These are phyloP conservation scores for Stramonita haemastoma DNA, from an alignment of 2,888 invertebrate species.

Conservation along the genomic window DNA sequence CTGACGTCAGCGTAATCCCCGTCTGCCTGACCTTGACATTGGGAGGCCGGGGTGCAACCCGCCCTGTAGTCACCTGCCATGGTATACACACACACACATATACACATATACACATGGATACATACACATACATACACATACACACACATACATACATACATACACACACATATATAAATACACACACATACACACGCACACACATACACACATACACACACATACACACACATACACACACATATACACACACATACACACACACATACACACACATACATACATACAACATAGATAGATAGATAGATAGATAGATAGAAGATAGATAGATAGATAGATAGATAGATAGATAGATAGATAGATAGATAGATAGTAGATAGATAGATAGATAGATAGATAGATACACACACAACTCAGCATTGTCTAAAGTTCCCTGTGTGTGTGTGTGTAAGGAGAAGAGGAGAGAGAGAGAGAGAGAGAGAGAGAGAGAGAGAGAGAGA, in stretches of 20 bases:
- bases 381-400: too few relatives aligned
- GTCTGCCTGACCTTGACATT: conserved; percentile 37
- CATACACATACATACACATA: not conserved
- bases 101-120: not conserved
- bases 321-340: too few relatives aligned
- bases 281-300: too few relatives aligned
- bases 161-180: not conserved
- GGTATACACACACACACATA: not conserved
- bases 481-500: too few relatives aligned
- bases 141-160: not conserved
- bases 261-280: not conserved
- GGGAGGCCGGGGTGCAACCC: conserved; percentile 31
- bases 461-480: too few relatives aligned
- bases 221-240: not conserved
- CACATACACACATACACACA: not conserved
- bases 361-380: too few relatives aligned
- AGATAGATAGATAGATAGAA: too few relatives aligned
- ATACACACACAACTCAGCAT: too few relatives aligned
- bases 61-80: conserved; percentile 43
- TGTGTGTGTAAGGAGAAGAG: not conserved
- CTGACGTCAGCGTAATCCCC: conserved; percentile 37
- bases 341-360: too few relatives aligned
- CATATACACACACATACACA: not conserved
- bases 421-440: not conserved
- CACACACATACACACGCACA: not conserved